Conservation (phyloP, 2,888 invertebrate species). For the Neoaliturus tenellus region DNA sequence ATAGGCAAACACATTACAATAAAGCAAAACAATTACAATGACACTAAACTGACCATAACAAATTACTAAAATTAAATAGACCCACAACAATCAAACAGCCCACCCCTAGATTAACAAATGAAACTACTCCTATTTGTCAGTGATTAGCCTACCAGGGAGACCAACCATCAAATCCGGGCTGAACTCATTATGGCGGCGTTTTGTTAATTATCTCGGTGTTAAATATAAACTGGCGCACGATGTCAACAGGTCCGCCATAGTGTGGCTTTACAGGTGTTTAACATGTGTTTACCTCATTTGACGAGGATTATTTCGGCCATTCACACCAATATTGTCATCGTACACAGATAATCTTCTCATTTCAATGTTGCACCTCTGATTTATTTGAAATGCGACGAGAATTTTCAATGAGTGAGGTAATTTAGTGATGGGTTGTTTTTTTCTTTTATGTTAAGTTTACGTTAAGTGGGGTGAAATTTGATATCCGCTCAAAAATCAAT, state of each 20-base stretch:
- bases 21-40: no score
- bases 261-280: conserved; percentile 35
- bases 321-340: conserved; percentile 18
- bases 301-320: conserved; percentile 37
- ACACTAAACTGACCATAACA: conserved; percentile 1
- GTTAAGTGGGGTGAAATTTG: no score
- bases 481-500: no score
- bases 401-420: not conserved
- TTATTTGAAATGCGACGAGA: not conserved
- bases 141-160: not conserved
- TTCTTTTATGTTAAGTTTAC: no score
- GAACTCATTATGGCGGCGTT: conserved; percentile 42
- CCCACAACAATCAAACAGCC: not conserved
- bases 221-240: conserved; percentile 33
- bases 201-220: conserved; percentile 40
- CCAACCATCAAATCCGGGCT: conserved; percentile 31
- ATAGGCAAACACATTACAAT: no score
- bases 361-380: not conserved
- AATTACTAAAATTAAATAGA: conserved; percentile 1
- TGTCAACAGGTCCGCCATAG: not conserved
- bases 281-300: conserved; percentile 42
- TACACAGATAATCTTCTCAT: not conserved
- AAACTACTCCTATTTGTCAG: not conserved
- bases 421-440: no score
- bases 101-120: conserved; percentile 18